Evolutionary conservation across 2,797 vertebrate species (phyloP).

Genomic region (Chaetophractus vellerosus): DNA sequence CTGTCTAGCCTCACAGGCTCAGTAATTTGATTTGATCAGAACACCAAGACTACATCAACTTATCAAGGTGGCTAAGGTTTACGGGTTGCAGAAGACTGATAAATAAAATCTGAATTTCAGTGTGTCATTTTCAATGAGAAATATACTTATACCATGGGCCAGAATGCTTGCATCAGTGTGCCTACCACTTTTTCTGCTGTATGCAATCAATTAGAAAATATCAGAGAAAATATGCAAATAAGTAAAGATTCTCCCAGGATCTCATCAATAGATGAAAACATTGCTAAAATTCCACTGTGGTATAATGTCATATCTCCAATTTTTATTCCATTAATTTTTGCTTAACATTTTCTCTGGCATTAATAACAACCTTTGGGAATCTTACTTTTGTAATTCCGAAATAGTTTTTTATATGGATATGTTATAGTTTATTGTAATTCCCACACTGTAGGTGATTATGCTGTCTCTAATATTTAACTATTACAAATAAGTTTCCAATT

Average conservation of each 20-base stretch:
- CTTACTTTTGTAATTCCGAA: background rate
- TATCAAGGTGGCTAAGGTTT: background rate
- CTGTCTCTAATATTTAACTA: background rate
- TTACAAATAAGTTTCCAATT: background rate
- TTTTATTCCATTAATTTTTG: background rate
- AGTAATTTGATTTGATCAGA: background rate
- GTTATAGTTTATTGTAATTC: background rate
- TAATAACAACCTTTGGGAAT: background rate
- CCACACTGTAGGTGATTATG: background rate
- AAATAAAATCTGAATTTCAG: background rate
- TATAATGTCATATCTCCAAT: background rate
- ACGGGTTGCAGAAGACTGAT: background rate
- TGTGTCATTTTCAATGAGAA: background rate
- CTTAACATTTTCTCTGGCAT: background rate
- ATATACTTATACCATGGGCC: background rate
- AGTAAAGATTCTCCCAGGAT: background rate
- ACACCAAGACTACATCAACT: background rate
- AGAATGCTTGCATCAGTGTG: background rate
- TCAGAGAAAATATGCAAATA: background rate
- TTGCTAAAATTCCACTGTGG: background rate
- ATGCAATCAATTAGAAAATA: background rate
- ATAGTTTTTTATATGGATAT: background rate
- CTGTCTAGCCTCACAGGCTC: background rate
- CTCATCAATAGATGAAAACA: background rate
- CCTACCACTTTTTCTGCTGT: background rate